Evolutionary conservation across 2,888 invertebrate species (phyloP).

Genomic region (Nomada flava): DNA sequence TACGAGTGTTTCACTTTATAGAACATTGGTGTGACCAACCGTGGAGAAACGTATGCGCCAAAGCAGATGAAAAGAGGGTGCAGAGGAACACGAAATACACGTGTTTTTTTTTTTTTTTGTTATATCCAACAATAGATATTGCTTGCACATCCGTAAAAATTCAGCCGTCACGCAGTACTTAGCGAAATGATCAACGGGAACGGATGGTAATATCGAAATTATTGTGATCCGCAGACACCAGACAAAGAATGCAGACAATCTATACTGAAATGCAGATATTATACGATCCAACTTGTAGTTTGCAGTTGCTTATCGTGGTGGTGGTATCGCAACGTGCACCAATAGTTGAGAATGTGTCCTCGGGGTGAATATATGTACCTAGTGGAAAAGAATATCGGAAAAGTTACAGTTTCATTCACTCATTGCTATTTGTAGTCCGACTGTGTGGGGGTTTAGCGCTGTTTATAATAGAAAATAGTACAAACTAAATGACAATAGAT

Average conservation of each 20-base stretch:
- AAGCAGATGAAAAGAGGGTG: slow-evolving; percentile 29
- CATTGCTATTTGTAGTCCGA: too few relatives aligned
- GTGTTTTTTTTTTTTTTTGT: slow-evolving; percentile 51
- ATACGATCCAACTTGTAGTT: slow-evolving; percentile 72
- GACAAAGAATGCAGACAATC: slow-evolving; percentile 81
- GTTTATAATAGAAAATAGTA: too few relatives aligned
- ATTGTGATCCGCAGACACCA: slow-evolving; percentile 81
- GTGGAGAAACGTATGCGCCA: slow-evolving; percentile 51
- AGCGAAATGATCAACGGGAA: slow-evolving; percentile 81
- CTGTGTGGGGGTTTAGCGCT: too few relatives aligned
- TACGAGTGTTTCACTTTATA: slow-evolving; percentile 47
- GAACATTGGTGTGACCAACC: slow-evolving; percentile 50
- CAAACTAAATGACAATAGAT: too few relatives aligned
- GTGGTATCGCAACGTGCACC: slow-evolving; percentile 81
- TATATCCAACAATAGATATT: slow-evolving; percentile 59
- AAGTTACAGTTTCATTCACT: neutral
- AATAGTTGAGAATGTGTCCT: slow-evolving; percentile 78
- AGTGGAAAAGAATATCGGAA: slow-evolving; percentile 5
- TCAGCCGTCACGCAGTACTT: slow-evolving; percentile 76
- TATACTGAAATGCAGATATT: slow-evolving; percentile 81
- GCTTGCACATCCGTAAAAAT: slow-evolving; percentile 62
- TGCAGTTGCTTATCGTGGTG: slow-evolving; percentile 83
- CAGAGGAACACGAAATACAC: slow-evolving; percentile 35
- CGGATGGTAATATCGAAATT: slow-evolving; percentile 83
- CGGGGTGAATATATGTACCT: neutral